phyloP scores from a whole-genome alignment of 2,797 vertebrate genomes.

The Enteromius afrohamiltoni region DNA sequence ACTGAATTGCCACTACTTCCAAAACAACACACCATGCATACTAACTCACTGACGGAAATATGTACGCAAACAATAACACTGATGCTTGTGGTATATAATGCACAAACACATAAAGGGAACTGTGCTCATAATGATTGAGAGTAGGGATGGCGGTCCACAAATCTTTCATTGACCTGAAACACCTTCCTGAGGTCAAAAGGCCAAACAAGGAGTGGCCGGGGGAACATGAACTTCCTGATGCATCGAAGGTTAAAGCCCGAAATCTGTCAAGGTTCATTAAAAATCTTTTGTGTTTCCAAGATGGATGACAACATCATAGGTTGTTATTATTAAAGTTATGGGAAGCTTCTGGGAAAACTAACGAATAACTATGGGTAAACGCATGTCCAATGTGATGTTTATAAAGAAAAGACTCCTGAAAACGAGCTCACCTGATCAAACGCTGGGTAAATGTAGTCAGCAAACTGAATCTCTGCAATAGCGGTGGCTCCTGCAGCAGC shows the following conservation, averaged over 20 bases:
- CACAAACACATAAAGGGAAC: too few relatives aligned
- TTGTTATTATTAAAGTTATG: background rate
- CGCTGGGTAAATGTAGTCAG: slow-evolving; percentile 97
- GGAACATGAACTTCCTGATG: background rate
- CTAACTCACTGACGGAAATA: too few relatives aligned
- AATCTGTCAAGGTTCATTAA: background rate
- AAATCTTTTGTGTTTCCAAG: background rate
- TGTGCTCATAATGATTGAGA: too few relatives aligned
- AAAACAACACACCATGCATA: too few relatives aligned
- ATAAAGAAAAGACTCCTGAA: background rate
- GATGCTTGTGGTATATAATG: too few relatives aligned
- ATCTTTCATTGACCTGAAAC: too few relatives aligned
- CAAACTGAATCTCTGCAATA: slow-evolving; percentile 98
- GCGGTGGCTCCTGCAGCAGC: slow-evolving; percentile 93
- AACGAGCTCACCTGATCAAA: slow-evolving; percentile 91
- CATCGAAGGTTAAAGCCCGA: background rate
- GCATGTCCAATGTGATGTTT: background rate
- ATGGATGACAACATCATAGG: background rate
- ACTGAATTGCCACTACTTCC: too few relatives aligned
- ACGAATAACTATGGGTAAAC: background rate
- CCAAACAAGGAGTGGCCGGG: too few relatives aligned
- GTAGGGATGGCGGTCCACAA: too few relatives aligned
- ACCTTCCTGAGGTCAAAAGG: too few relatives aligned
- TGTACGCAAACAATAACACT: too few relatives aligned
- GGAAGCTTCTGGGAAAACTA: background rate